Evolutionary conservation across 2,888 invertebrate species (phyloP).

Genomic region (Limnephilus auricula): DNA sequence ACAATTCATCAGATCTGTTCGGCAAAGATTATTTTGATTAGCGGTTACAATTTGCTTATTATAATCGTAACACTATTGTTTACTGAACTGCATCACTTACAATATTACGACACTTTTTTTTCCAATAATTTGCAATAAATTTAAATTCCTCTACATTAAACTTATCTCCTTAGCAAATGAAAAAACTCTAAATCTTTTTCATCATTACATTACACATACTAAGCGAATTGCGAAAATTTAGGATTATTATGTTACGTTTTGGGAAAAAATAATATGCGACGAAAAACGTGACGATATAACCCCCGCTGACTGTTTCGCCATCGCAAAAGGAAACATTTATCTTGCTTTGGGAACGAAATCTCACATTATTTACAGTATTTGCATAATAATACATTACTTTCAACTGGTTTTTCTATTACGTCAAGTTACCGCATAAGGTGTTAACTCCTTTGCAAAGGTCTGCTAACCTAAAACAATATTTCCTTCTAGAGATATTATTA

Average conservation of each 20-base stretch:
- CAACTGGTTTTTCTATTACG: neutral
- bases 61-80: no score
- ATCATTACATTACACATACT: neutral
- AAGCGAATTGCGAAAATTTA: slow-evolving; percentile 12
- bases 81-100: no score
- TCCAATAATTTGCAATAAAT: no score
- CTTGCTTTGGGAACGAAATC: neutral
- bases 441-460: no score
- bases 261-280: neutral
- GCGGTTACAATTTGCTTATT: no score
- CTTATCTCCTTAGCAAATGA: neutral
- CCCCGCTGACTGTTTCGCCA: neutral
- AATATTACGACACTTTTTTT: no score
- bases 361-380: neutral
- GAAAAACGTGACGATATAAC: neutral
- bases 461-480: no score
- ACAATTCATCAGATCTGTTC: no score
- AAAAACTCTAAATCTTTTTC: neutral
- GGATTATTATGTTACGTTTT: slow-evolving; percentile 14
- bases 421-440: neutral
- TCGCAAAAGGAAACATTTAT: neutral
- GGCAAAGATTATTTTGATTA: no score
- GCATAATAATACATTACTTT: neutral
- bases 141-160: no score
- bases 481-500: no score